Base-by-base conservation (phyloP, 2,797 vertebrate species). In the Crenichthys baileyi region DNA sequence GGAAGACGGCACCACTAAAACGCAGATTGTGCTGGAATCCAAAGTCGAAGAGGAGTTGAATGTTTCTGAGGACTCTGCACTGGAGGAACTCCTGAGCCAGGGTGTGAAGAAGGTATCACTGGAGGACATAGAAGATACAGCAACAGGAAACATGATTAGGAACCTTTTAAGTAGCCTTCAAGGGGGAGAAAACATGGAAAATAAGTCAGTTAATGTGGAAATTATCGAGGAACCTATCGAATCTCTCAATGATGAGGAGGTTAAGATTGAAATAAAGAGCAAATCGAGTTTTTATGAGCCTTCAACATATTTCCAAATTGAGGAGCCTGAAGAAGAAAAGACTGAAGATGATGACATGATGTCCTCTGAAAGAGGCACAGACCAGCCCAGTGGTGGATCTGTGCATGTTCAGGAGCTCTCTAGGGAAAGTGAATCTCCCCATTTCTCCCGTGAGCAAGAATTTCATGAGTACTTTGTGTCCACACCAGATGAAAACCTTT, bases 401-500 rank as follows among this genome's bases (percentile, higher is more conserved):
- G 96, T 95, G 26, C 94, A 93, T 41, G 96, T 96, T n/a, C 95
- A 97, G 26, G 95, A 95, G 0, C 94, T 95, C 75, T 93, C 92
- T 22, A 92, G 77, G 88, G 94, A 94, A 61, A 89, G 76, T 18
- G 91, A 92, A 75, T 88, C 86, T 76, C 80, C 93, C 41, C 92
- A 90, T 83, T 89, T 91, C 72, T 91, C 90, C 29, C 92, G 90
- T 15, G 92, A 92, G 31, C 90, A 92, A 81, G 97, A 98, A 83
- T 94, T 96, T 53, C 83, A 88, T 56, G 97, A 97, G 76, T 99
- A 99, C 83, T 98, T 97, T 84, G 97, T 99, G 75, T 99, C 97
- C 4, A 97, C 97, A 72, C 98, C 98, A 1, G 97, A 99, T 83
- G 97, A 98, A 44, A 94, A 95, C 76, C 89, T 96, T 5, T 89